Conservation (phyloP, 1,140 invertebrate genomes). For the Pseudomyrmex dendroicus region DNA sequence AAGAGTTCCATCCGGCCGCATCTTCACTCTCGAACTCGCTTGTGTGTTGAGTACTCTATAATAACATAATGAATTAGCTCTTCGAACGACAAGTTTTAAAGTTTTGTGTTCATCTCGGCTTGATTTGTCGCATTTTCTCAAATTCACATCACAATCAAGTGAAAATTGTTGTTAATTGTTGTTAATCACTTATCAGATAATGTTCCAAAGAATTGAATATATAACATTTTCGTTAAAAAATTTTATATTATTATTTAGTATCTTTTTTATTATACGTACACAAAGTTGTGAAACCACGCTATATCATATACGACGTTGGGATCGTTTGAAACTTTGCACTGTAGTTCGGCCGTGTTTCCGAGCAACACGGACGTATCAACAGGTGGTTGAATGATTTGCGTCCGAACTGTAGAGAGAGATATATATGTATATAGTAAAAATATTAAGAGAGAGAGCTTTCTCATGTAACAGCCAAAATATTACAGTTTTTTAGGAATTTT, state of each 20-base stretch:
- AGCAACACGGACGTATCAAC: conserved; percentile 95
- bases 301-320: conserved; percentile 95
- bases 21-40: conserved; percentile 89
- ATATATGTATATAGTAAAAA: too few species aligned
- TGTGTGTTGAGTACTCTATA: conserved; percentile 87
- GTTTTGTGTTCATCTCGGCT: background rate
- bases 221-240: background rate
- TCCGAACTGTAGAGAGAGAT: conserved; percentile 88
- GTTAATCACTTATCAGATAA: background rate
- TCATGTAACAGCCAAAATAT: too few species aligned
- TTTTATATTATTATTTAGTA: background rate
- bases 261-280: conserved; percentile 85
- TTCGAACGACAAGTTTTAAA: background rate
- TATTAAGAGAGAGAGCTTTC: too few species aligned
- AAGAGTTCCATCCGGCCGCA: conserved; percentile 91
- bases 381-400: conserved; percentile 96
- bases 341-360: conserved; percentile 94
- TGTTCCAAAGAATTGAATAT: background rate
- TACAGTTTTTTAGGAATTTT: too few species aligned
- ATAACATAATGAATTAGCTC: conserved; percentile 29
- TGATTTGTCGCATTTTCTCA: background rate
- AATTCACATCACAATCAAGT: background rate
- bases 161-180: background rate
- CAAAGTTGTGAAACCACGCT: conserved; percentile 95
- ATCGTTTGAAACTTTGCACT: conserved; percentile 97